Evolutionary conservation across 2,797 vertebrate genomes (phyloP).

Genomic region (Hephaestus fuliginosus): DNA sequence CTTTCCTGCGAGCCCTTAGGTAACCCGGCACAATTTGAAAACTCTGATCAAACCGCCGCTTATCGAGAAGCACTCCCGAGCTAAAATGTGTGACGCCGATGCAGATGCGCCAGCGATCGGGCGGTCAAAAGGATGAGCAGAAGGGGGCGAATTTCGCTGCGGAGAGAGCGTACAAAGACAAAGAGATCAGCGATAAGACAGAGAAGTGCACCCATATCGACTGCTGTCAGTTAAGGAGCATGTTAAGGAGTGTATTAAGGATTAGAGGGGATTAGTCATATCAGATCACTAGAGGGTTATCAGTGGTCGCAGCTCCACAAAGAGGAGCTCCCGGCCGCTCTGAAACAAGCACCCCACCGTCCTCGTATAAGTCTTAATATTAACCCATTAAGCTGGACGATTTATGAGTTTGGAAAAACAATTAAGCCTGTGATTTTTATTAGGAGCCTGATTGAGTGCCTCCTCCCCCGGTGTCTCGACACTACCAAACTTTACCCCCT

Average conservation of each 20-base stretch:
- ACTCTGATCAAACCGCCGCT: constrained; percentile 58
- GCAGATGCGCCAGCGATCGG: constrained; percentile 64
- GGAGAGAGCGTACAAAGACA: constrained; percentile 76
- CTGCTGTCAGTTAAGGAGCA: constrained; percentile 84
- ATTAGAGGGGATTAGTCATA: constrained; percentile 86
- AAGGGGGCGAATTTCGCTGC: constrained; percentile 62
- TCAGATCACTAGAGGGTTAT: constrained; percentile 85
- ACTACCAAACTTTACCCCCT: constrained; percentile 72
- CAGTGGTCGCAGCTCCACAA: constrained; percentile 76
- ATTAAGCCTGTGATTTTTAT: constrained; percentile 83
- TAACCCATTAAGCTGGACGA: constrained; percentile 76
- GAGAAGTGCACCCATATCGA: constrained; percentile 80
- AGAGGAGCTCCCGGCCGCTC: constrained; percentile 63
- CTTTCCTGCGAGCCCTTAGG: constrained; percentile 30
- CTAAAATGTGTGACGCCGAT: constrained; percentile 56
- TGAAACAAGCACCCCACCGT: constrained; percentile 49
- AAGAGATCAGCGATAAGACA: constrained; percentile 81
- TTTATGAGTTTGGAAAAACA: constrained; percentile 81
- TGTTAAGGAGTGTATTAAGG: constrained; percentile 86
- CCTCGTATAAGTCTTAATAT: constrained; percentile 64
- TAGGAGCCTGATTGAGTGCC: constrained; percentile 78
- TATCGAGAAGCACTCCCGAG: constrained; percentile 49
- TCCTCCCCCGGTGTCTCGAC: constrained; percentile 63
- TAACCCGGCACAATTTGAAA: constrained; percentile 61
- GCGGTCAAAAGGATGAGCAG: constrained; percentile 60